Evolutionary conservation across 2,113 vertebrate genomes (phyloP).

Genomic region (Tricholaema leucomelas): DNA sequence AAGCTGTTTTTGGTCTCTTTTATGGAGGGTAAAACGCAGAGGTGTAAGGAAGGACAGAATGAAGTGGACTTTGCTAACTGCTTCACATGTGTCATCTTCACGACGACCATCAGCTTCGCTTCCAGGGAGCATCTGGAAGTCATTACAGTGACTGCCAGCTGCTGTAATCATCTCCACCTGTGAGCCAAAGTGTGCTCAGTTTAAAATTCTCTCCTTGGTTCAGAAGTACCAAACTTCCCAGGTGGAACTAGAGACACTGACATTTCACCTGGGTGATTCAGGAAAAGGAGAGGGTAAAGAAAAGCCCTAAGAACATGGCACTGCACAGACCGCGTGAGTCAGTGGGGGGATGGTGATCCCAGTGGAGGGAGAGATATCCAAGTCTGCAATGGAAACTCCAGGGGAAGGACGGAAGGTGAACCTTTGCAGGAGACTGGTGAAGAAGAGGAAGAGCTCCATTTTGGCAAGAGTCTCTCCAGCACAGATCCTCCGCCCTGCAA

Average conservation of each 20-base stretch:
- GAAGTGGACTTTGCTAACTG: background rate
- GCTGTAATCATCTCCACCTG: background rate
- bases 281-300: background rate
- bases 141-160: background rate
- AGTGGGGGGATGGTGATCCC: accelerated
- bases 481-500: conserved; percentile 75
- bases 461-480: conserved; percentile 78
- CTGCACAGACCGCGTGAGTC: background rate
- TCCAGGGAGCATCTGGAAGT: background rate
- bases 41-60: background rate
- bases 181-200: background rate
- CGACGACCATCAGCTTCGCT: background rate
- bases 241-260: background rate
- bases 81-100: background rate
- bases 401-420: conserved; percentile 76
- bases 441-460: conserved; percentile 83
- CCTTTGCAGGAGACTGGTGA: conserved; percentile 76
- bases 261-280: background rate
- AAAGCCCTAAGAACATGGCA: background rate
- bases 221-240: background rate
- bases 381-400: conserved; percentile 69
- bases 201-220: background rate
- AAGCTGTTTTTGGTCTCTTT: background rate
- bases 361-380: conserved; percentile 1
- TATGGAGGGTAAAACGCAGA: background rate